Conservation (phyloP, 2,113 vertebrate genomes). For the Salvelinus alpinus region DNA sequence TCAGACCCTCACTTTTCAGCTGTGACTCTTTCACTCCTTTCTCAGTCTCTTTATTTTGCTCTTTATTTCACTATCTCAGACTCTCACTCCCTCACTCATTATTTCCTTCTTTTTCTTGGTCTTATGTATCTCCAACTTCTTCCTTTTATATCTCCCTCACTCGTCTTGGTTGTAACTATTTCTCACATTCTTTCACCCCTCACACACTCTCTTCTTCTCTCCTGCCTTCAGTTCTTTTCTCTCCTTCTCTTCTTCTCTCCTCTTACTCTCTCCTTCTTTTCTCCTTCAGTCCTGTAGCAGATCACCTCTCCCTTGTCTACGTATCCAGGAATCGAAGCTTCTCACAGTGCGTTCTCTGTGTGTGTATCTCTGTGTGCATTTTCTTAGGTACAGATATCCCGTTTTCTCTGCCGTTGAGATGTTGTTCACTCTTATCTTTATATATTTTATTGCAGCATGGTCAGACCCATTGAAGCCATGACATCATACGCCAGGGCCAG, state of each 20-base stretch:
- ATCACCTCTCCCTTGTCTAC: not conserved
- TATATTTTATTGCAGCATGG: constrained; percentile 34
- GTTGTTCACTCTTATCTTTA: constrained; percentile 39
- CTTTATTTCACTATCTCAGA: not conserved
- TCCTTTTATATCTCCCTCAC: not conserved
- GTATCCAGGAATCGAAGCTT: not conserved
- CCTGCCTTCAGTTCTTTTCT: not conserved
- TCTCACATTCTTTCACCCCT: no score
- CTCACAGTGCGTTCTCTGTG: not conserved
- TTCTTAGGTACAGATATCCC: not conserved
- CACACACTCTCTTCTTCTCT: not conserved
- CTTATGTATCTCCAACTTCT: not conserved
- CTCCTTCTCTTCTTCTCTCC: no score
- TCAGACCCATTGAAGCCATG: constrained; percentile 38
- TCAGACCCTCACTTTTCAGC: not conserved
- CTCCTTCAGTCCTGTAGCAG: not conserved
- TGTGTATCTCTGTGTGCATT: not conserved
- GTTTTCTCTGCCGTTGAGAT: constrained; percentile 19
- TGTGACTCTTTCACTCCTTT: not conserved
- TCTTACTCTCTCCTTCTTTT: not conserved
- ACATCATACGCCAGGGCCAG: constrained; percentile 39
- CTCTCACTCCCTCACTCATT: not conserved
- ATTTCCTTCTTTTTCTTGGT: not conserved
- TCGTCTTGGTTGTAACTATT: no score
- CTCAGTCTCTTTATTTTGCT: not conserved